Evolutionary conservation across 2,113 vertebrate species (phyloP).

Genomic region (Tragelaphus buxtoni): DNA sequence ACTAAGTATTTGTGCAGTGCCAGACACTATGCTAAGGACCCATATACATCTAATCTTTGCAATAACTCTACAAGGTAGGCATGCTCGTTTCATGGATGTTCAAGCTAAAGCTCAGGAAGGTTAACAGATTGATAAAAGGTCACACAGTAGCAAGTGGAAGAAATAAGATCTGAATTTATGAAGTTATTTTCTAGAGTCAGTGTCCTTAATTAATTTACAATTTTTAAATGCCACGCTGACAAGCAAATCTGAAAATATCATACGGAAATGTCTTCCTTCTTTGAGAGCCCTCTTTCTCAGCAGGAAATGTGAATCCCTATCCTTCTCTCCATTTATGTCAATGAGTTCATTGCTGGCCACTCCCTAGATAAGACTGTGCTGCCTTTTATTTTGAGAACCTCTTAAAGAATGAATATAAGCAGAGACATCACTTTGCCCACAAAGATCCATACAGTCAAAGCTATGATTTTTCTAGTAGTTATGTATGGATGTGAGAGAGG

Average conservation of each 20-base stretch:
- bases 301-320: background rate
- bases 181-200: background rate
- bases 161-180: background rate
- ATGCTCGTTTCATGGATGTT: background rate
- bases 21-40: background rate
- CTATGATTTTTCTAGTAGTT: background rate
- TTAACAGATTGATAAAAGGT: background rate
- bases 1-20: background rate
- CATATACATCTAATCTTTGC: background rate
- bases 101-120: background rate
- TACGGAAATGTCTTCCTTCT: background rate
- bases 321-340: background rate
- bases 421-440: background rate
- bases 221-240: background rate
- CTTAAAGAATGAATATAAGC: background rate
- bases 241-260: background rate
- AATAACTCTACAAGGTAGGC: background rate
- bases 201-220: background rate
- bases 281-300: background rate
- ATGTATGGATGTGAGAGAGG: background rate
- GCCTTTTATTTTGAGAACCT: background rate
- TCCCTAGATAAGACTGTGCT: background rate
- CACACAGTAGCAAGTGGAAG: background rate
- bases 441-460: background rate
- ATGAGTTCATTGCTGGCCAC: background rate